A percentile compares a stretch with the other conserved stretches of the same genome.
phyloP scores from a whole-genome alignment of 2,888 invertebrate species.

The Patella depressa region DNA sequence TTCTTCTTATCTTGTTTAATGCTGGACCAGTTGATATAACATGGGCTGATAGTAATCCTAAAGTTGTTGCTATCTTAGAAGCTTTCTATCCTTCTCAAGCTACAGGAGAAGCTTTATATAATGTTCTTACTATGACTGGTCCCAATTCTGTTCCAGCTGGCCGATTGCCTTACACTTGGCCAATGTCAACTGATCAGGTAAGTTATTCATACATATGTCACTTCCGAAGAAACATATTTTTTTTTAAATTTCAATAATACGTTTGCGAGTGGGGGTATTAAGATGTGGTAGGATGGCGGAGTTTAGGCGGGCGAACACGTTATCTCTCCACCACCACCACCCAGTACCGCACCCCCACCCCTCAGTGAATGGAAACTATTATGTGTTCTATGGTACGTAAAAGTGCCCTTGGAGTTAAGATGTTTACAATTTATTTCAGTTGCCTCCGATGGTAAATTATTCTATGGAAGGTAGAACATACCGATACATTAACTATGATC shows the following conservation, averaged over 20 bases:
- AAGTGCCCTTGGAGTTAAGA: no score
- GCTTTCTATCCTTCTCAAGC: constrained; percentile 66
- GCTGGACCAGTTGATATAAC: constrained; percentile 51
- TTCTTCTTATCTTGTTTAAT: constrained; percentile 47
- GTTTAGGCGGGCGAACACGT: no score
- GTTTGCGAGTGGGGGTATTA: no score
- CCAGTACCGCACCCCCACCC: no score
- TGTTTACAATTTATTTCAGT: constrained; percentile 25
- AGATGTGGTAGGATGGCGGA: no score
- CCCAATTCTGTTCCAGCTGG: constrained; percentile 55
- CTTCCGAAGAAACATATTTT: no score
- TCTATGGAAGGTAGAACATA: constrained; percentile 58
- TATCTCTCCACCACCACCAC: no score
- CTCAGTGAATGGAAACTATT: no score
- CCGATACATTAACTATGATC: constrained; percentile 52
- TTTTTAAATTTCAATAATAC: no score
- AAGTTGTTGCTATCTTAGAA: constrained; percentile 46
- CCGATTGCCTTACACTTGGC: constrained; percentile 66
- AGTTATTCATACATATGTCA: no score
- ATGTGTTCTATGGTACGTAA: no score
- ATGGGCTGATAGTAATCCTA: constrained; percentile 35
- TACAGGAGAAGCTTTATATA: constrained; percentile 56
- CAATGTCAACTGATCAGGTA: constrained; percentile 28
- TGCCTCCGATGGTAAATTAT: constrained; percentile 45
- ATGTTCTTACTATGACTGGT: constrained; percentile 44